phyloP scores from a whole-genome alignment of 92 coral and sea anemone species.

The Desmophyllum pertusum region DNA sequence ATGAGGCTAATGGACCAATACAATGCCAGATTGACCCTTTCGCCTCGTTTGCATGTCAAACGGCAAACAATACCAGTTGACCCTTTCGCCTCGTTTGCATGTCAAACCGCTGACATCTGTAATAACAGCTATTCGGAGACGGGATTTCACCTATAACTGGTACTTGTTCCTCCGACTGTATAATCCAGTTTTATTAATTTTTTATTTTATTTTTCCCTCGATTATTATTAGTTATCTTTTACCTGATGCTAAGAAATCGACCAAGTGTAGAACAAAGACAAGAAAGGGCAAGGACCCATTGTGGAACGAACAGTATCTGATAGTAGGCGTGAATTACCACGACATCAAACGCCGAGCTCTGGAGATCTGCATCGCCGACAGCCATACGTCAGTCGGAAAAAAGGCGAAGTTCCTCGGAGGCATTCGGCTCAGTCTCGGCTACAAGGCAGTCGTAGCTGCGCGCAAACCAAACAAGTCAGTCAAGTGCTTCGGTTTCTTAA shows the following conservation, averaged over 20 bases:
- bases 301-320: conserved; percentile 92
- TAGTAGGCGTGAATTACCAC: conserved; percentile 79
- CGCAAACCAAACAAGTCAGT: conserved; percentile 64
- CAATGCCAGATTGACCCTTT: no score
- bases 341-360: conserved; percentile 80
- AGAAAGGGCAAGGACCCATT: conserved; percentile 81
- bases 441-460: conserved; percentile 66
- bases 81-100: no score
- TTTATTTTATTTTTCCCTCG: neutral
- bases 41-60: no score
- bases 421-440: conserved; percentile 76
- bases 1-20: no score
- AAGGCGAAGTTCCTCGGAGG: conserved; percentile 82
- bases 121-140: no score
- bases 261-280: conserved; percentile 83
- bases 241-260: conserved; percentile 81
- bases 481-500: conserved; percentile 51
- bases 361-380: conserved; percentile 82
- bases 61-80: no score
- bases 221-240: conserved; percentile 92
- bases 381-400: conserved; percentile 59
- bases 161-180: no score
- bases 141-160: no score
- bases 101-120: no score
- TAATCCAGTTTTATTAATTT: neutral